These are phyloP conservation scores for Phalacrocorax aristotelis DNA, from an alignment of 2,113 vertebrate genomes.

Conservation along the genomic window DNA sequence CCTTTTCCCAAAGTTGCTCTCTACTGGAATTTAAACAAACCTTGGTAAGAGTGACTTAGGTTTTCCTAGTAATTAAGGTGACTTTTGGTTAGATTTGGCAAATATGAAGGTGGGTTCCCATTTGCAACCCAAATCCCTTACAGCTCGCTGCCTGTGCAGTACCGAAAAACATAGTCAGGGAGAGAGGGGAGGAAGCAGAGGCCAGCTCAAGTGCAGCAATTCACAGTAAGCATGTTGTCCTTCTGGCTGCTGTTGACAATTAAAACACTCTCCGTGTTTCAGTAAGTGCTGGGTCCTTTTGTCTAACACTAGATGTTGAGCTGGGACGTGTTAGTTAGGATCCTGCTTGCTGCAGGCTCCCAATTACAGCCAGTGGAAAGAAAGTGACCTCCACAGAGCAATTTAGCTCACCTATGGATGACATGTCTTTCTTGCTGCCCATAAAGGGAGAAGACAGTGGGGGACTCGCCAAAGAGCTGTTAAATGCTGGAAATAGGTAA, in stretches of 20 bases:
- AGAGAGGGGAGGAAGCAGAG: not conserved
- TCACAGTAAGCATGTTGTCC: not conserved
- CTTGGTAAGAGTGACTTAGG: not conserved
- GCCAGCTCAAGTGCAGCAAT: not conserved
- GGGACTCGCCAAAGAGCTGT: not conserved
- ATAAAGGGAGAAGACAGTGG: not conserved
- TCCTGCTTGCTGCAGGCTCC: not conserved
- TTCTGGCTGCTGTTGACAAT: not conserved
- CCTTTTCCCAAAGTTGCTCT: not conserved
- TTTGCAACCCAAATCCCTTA: not conserved
- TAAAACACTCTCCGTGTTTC: not conserved
- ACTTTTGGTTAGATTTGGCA: not conserved
- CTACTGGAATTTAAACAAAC: not conserved
- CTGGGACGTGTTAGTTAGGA: not conserved
- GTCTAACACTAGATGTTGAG: not conserved
- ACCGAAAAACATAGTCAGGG: not conserved
- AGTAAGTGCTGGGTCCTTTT: not conserved
- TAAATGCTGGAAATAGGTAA: not conserved
- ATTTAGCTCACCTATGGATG: not conserved
- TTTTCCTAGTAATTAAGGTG: not conserved
- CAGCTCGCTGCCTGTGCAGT: fast-evolving
- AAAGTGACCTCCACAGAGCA: not conserved
- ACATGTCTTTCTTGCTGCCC: not conserved
- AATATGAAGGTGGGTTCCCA: not conserved
- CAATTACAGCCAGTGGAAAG: not conserved